These are phyloP conservation scores for Pheosia tremula DNA, from an alignment of 2,888 invertebrate species.

Conservation along the genomic window DNA sequence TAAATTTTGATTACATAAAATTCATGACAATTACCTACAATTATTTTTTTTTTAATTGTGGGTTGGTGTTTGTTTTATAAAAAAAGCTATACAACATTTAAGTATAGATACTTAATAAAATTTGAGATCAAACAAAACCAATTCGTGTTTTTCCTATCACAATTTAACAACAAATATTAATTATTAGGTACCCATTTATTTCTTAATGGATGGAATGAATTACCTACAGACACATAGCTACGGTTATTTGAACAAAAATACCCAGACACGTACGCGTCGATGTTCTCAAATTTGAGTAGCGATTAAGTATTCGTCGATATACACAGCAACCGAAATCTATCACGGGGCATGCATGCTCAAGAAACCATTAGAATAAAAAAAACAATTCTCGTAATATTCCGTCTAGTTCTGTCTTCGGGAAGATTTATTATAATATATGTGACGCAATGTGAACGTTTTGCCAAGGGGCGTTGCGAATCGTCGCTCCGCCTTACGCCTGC, in stretches of 20 bases:
- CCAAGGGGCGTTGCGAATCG: constrained; percentile 25
- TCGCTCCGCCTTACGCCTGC: constrained; percentile 38
- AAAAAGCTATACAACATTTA: not conserved
- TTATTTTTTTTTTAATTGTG: too few species aligned
- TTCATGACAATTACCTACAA: too few species aligned
- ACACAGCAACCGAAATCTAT: too few species aligned
- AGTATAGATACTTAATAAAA: constrained; percentile 1
- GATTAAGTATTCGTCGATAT: too few species aligned
- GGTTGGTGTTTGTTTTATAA: not conserved
- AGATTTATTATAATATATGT: constrained; percentile 8
- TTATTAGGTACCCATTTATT: constrained; percentile 10
- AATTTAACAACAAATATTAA: constrained; percentile 21
- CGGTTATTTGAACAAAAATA: too few species aligned
- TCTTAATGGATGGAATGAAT: constrained; percentile 10
- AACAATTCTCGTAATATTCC: not conserved
- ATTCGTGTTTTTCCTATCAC: constrained; percentile 31
- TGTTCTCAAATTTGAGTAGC: too few species aligned
- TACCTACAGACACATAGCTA: not conserved
- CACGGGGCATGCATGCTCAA: not conserved
- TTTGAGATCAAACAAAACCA: constrained; percentile 29
- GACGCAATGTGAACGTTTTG: not conserved
- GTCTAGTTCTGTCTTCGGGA: constrained; percentile 1
- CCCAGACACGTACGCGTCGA: too few species aligned
- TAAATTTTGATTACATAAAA: too few species aligned
- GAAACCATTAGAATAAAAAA: not conserved